These are phyloP conservation scores for Peromyscus leucopus DNA, from an alignment of 2,113 vertebrate species.

Conservation along the genomic window DNA sequence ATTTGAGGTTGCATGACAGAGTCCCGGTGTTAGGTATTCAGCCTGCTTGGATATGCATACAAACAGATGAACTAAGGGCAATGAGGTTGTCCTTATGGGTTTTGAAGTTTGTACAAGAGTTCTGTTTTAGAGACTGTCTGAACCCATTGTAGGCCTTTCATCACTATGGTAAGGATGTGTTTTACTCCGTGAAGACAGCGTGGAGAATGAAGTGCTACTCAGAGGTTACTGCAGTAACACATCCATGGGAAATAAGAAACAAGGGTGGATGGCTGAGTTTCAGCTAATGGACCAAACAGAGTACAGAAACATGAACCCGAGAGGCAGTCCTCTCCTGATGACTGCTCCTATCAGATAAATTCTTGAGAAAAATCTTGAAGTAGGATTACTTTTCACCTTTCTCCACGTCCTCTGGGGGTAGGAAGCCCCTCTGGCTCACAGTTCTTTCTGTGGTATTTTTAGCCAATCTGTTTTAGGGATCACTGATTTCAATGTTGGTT, in stretches of 20 bases:
- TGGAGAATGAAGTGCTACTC: neutral
- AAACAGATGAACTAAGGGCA: neutral
- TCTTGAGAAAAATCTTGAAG: neutral
- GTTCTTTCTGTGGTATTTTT: slow-evolving; percentile 27
- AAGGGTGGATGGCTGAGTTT: neutral
- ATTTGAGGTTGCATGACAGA: neutral
- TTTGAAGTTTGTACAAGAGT: neutral
- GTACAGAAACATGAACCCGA: neutral
- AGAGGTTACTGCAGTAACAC: neutral
- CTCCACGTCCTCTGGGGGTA: neutral
- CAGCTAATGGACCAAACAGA: neutral
- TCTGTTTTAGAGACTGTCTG: neutral
- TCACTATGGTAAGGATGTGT: neutral
- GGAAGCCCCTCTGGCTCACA: neutral
- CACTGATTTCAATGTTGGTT: slow-evolving; percentile 21
- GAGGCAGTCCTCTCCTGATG: neutral
- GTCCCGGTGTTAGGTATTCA: neutral
- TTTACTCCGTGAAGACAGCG: neutral
- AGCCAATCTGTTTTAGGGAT: neutral
- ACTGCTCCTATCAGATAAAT: neutral
- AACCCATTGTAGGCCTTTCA: neutral
- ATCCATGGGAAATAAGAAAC: neutral
- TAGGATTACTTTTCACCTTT: neutral
- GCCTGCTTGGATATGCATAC: neutral
- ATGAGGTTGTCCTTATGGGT: neutral